Conservation (phyloP, 1,140 invertebrate genomes). For the Eriocheir sinensis region DNA sequence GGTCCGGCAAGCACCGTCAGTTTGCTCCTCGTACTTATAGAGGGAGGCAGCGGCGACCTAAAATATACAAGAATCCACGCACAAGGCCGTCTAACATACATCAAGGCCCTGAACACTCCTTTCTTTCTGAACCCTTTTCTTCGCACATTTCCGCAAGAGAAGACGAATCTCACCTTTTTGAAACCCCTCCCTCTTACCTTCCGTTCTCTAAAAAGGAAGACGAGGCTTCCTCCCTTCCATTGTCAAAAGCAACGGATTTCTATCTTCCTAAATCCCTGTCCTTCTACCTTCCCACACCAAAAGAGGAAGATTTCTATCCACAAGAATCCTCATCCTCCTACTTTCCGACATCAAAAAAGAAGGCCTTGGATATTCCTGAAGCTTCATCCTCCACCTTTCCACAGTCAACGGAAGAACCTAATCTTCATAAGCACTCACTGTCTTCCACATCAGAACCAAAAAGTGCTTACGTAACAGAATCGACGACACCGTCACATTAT, state of each 20-base stretch:
- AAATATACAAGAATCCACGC: not conserved
- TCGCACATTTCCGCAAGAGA: not conserved
- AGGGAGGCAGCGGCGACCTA: conserved; percentile 36
- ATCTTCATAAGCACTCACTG: not conserved
- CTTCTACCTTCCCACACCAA: not conserved
- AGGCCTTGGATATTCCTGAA: not conserved
- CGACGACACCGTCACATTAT: not conserved
- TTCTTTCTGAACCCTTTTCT: not conserved
- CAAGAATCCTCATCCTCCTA: not conserved
- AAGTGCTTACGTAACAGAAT: not conserved
- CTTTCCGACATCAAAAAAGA: not conserved
- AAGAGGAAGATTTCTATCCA: conserved; percentile 9
- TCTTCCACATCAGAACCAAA: not conserved
- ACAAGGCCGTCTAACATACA: not conserved
- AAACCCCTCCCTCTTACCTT: not conserved
- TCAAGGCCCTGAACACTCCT: not conserved
- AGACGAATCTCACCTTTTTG: not conserved
- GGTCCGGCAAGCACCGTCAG: not conserved
- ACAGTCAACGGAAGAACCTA: not conserved
- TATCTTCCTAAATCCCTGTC: not conserved
- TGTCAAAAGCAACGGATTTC: too few species aligned
- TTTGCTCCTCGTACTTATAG: not conserved
- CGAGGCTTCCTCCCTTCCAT: not conserved
- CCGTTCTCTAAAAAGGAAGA: not conserved
- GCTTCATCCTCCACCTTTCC: not conserved